These are phyloP conservation scores for Lacerta viridis DNA, from an alignment of 2,797 vertebrate species.

Conservation along the genomic window DNA sequence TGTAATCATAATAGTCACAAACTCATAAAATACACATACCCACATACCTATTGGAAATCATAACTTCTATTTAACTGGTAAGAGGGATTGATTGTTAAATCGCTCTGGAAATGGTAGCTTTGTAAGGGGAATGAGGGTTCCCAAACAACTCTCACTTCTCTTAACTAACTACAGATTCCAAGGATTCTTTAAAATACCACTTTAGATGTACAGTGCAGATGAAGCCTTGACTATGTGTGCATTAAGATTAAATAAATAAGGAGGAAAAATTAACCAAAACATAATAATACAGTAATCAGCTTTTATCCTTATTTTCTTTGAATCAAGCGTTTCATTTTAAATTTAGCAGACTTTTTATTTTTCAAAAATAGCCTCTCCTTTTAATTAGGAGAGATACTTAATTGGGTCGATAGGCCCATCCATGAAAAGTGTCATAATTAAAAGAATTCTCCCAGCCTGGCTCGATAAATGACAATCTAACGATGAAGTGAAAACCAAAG, in stretches of 20 bases:
- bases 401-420: slow-evolving; percentile 15
- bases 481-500: slow-evolving; percentile 6
- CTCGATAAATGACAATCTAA: slow-evolving; percentile 23
- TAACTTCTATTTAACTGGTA: too few relatives aligned
- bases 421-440: slow-evolving; percentile 1
- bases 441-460: slow-evolving; percentile 7
- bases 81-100: too few relatives aligned
- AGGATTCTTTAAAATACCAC: too few relatives aligned
- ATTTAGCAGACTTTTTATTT: not conserved
- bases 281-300: not conserved
- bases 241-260: slow-evolving; percentile 11
- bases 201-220: too few relatives aligned
- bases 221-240: not conserved
- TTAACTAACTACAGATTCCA: too few relatives aligned
- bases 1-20: too few relatives aligned
- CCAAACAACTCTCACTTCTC: too few relatives aligned
- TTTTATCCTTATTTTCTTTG: slow-evolving; percentile 26
- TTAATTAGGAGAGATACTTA: slow-evolving; percentile 34
- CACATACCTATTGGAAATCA: too few relatives aligned
- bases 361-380: slow-evolving; percentile 17
- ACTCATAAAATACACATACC: too few relatives aligned
- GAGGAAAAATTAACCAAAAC: not conserved
- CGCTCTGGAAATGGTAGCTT: too few relatives aligned
- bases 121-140: too few relatives aligned
- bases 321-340: not conserved